phyloP scores from a whole-genome alignment of 2,113 vertebrate genomes.

The Damaliscus lunatus region DNA sequence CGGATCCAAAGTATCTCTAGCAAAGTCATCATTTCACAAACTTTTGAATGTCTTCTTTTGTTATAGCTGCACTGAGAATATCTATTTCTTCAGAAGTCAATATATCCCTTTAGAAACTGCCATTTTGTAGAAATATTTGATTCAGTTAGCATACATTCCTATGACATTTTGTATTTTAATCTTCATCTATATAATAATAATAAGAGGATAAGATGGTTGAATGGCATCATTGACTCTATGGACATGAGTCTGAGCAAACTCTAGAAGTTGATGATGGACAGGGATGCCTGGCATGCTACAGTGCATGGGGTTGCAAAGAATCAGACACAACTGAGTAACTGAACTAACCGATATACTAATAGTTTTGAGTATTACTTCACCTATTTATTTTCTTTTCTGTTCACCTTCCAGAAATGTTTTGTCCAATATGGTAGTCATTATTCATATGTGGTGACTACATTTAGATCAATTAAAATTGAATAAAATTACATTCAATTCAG shows the following conservation, averaged over 20 bases:
- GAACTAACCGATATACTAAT: neutral
- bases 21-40: neutral
- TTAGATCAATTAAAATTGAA: neutral
- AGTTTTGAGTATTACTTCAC: neutral
- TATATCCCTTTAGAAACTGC: neutral
- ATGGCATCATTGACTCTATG: neutral
- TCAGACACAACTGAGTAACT: neutral
- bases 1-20: neutral
- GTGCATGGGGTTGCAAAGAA: neutral
- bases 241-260: neutral
- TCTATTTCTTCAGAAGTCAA: neutral
- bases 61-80: neutral
- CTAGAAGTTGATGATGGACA: neutral
- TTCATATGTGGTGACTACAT: neutral
- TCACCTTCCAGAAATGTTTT: neutral
- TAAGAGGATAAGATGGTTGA: neutral
- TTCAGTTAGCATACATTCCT: neutral
- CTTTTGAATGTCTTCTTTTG: neutral
- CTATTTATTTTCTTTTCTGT: neutral
- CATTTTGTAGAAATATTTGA: neutral
- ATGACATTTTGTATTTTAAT: neutral
- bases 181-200: neutral
- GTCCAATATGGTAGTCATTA: neutral
- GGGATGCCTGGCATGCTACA: rapidly evolving
- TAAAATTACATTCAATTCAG: neutral